Percentiles rank a stretch among this genome's conserved stretches.
phyloP scores from a whole-genome alignment of 2,888 invertebrate genomes.

The Nudaria mundana region DNA sequence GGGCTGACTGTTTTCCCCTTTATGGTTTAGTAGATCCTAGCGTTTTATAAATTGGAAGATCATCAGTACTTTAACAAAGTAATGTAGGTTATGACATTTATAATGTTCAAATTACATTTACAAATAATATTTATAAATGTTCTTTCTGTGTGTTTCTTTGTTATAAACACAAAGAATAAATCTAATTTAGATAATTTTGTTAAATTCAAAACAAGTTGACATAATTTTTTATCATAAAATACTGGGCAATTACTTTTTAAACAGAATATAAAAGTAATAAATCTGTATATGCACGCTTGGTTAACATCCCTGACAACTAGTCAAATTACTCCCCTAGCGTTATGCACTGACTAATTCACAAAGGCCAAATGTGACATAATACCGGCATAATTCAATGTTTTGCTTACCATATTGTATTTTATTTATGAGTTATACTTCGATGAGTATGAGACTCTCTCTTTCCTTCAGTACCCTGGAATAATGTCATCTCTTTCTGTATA shows the following conservation, averaged over 20 bases:
- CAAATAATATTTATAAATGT: not conserved
- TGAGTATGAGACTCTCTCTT: constrained; percentile 51
- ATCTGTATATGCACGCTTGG: constrained; percentile 51
- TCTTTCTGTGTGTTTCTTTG: too few species aligned
- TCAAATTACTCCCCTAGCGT: constrained; percentile 64
- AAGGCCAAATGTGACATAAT: constrained; percentile 82
- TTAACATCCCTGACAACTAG: constrained; percentile 61
- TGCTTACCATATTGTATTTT: constrained; percentile 83
- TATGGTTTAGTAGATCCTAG: constrained; percentile 47
- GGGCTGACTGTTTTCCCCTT: constrained; percentile 67
- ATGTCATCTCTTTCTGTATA: constrained; percentile 47
- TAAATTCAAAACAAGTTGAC: not conserved
- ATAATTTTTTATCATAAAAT: too few species aligned
- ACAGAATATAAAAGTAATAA: constrained; percentile 44
- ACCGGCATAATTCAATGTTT: constrained; percentile 81
- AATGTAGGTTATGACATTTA: not conserved
- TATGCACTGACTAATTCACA: constrained; percentile 72
- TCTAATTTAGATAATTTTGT: too few species aligned
- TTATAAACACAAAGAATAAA: too few species aligned
- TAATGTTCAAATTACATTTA: not conserved
- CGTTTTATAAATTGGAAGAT: constrained; percentile 58
- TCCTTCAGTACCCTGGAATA: constrained; percentile 34
- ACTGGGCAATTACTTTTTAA: constrained; percentile 8
- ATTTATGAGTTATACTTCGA: constrained; percentile 80
- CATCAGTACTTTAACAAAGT: constrained; percentile 29